Evolutionary conservation across 2,797 vertebrate genomes (phyloP).

Genomic region (Anisognathus igniventris): DNA sequence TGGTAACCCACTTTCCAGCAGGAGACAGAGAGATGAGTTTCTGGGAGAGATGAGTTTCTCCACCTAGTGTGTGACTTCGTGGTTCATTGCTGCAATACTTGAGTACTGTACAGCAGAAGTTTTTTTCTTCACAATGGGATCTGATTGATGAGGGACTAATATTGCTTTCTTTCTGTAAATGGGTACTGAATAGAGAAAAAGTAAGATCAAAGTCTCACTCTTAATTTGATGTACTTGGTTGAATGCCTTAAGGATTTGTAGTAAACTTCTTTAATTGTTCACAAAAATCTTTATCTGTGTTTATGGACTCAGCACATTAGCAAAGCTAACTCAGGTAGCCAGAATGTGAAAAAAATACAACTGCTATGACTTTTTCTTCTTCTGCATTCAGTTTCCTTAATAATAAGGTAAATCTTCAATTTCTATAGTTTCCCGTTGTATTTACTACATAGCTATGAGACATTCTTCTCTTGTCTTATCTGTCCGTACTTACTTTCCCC

Average conservation of each 20-base stretch:
- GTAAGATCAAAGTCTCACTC: not conserved
- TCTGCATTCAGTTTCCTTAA: not conserved
- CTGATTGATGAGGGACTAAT: not conserved
- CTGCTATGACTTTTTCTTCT: not conserved
- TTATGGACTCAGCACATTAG: not conserved
- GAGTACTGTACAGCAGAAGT: not conserved
- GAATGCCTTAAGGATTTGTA: not conserved
- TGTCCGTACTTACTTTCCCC: not conserved
- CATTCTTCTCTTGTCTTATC: not conserved
- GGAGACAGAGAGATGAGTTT: not conserved
- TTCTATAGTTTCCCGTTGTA: not conserved
- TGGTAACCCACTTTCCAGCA: not conserved
- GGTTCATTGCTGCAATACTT: not conserved
- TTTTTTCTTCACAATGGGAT: not conserved
- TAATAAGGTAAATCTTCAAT: not conserved
- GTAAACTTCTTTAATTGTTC: not conserved
- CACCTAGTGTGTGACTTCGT: not conserved
- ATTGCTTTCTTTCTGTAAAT: not conserved
- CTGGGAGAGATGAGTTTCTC: not conserved
- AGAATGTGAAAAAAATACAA: not conserved
- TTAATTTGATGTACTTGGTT: not conserved
- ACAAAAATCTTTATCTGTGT: not conserved
- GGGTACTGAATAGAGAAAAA: not conserved
- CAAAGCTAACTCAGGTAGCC: not conserved
- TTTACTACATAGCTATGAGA: not conserved